A percentile compares a stretch with the other conserved stretches of the same genome.
These are phyloP conservation scores for Oncorhynchus nerka DNA, from an alignment of 2,113 vertebrate species.

Conservation along the genomic window DNA sequence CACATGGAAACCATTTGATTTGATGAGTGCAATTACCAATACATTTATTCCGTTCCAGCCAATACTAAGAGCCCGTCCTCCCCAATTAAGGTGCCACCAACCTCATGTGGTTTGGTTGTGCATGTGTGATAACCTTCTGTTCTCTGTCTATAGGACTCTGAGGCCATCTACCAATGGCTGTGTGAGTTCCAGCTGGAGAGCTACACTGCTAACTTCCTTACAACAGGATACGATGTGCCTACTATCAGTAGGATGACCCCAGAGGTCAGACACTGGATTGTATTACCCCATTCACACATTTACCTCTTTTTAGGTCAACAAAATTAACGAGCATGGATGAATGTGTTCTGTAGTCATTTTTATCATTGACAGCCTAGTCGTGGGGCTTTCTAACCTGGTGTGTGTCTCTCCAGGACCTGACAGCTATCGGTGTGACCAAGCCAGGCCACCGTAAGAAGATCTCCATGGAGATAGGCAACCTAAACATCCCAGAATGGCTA, in stretches of 20 bases:
- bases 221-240: slow-evolving; percentile 81
- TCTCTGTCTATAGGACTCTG: slow-evolving; percentile 72
- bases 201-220: slow-evolving; percentile 82
- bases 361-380: too few species aligned
- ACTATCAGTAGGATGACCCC: slow-evolving; percentile 90
- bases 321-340: too few species aligned
- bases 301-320: too few species aligned
- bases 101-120: too few species aligned
- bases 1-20: too few species aligned
- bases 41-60: too few species aligned
- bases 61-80: too few species aligned
- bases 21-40: too few species aligned
- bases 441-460: slow-evolving; percentile 89
- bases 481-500: slow-evolving; percentile 85
- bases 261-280: slow-evolving; percentile 65
- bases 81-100: too few species aligned
- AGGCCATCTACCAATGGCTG: slow-evolving; percentile 87
- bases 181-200: slow-evolving; percentile 85
- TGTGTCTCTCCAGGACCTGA: slow-evolving; percentile 76
- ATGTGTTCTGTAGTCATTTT: too few species aligned
- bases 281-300: not conserved
- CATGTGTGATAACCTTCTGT: not conserved
- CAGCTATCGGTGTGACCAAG: slow-evolving; percentile 86
- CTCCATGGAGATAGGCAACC: slow-evolving; percentile 81
- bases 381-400: not conserved